Percentiles rank a stretch among this genome's conserved stretches.
Conservation (phyloP, 2,888 invertebrate genomes). For the Antheraea assamensis region DNA sequence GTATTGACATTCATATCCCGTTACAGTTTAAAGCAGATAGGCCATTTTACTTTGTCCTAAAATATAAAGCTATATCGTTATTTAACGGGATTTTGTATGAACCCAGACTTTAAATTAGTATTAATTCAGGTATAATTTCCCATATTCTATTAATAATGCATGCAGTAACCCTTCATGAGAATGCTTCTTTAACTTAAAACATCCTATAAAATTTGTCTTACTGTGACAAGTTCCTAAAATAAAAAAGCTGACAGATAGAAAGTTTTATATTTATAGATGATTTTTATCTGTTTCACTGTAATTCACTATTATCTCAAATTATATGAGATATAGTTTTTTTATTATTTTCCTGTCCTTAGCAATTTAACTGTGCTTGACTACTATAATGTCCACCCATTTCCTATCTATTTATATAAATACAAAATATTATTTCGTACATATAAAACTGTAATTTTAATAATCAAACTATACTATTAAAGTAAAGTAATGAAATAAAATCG, state of each 20-base stretch:
- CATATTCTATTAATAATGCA: background rate
- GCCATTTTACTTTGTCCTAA: conserved; percentile 41
- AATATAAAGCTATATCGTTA: conserved; percentile 19
- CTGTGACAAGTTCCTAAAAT: background rate
- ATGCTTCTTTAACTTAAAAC: background rate
- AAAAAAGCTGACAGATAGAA: background rate
- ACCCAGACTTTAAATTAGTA: conserved; percentile 17
- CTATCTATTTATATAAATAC: background rate
- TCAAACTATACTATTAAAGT: too few relatives aligned
- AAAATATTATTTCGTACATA: background rate
- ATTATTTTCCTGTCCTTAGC: background rate
- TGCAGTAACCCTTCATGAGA: background rate
- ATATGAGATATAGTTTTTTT: too few relatives aligned
- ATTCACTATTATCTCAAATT: too few relatives aligned
- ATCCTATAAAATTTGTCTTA: background rate
- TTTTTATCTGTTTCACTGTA: too few relatives aligned
- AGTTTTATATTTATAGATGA: background rate
- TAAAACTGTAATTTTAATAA: too few relatives aligned
- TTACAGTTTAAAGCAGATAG: conserved; percentile 34
- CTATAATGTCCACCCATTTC: too few relatives aligned
- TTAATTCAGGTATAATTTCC: background rate
- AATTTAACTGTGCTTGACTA: background rate
- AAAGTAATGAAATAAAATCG: too few relatives aligned
- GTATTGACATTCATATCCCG: conserved; percentile 5
- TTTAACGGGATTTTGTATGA: conserved; percentile 29